Percentiles rank a stretch among this genome's conserved stretches.
Evolutionary conservation across 2,797 vertebrate species (phyloP).

Genomic region (Sebastes oblongus): DNA sequence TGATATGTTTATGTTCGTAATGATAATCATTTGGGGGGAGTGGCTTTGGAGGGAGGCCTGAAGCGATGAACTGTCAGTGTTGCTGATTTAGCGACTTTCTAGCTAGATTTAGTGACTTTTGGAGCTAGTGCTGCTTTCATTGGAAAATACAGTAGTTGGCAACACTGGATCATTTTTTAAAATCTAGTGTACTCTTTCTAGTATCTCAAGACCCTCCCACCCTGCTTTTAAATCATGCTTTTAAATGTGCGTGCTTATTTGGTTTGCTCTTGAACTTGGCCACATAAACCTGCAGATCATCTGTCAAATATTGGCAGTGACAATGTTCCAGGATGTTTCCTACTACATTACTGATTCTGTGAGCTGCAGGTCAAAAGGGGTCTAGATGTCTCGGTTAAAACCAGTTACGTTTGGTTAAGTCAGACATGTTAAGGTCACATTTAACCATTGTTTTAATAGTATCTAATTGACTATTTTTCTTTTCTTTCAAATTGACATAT

Average conservation of each 20-base stretch:
- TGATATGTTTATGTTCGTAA: too few relatives aligned
- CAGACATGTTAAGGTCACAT: neutral
- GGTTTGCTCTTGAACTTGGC: conserved; percentile 2
- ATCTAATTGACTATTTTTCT: neutral
- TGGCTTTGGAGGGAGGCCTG: too few relatives aligned
- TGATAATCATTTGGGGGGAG: too few relatives aligned
- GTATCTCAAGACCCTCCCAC: too few relatives aligned
- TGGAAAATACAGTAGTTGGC: too few relatives aligned
- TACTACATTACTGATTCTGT: neutral
- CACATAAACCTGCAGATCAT: neutral
- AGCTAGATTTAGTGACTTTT: too few relatives aligned
- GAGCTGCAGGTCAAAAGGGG: neutral
- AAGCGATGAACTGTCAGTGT: too few relatives aligned
- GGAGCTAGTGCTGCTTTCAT: too few relatives aligned
- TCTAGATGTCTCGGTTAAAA: neutral
- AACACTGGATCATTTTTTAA: too few relatives aligned
- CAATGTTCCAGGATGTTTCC: neutral
- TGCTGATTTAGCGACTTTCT: too few relatives aligned
- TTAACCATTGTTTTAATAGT: neutral
- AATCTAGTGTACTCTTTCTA: too few relatives aligned
- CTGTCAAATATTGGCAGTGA: neutral
- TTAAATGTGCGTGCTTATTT: neutral
- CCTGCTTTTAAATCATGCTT: neutral
- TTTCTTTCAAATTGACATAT: neutral
- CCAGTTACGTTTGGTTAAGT: neutral